Evolutionary conservation across 2,113 vertebrate species (phyloP).

Genomic region (Nycticryphes semicollaris): DNA sequence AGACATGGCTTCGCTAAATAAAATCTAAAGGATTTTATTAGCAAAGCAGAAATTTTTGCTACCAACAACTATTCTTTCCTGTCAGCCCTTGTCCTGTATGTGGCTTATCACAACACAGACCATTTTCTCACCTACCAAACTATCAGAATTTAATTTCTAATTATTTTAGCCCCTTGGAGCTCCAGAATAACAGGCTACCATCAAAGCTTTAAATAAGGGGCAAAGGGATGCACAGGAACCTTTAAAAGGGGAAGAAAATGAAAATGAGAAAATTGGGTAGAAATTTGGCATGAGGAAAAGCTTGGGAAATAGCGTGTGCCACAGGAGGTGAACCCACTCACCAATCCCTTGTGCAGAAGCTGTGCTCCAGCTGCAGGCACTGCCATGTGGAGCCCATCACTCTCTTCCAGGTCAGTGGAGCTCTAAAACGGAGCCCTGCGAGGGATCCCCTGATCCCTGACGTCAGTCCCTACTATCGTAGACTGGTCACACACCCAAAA

Average conservation of each 20-base stretch:
- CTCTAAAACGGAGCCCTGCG: not conserved
- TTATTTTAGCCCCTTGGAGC: not conserved
- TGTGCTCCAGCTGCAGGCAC: rapidly evolving
- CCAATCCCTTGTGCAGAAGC: too few relatives aligned
- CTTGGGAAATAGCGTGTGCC: rapidly evolving
- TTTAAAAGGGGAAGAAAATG: not conserved
- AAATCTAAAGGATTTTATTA: not conserved
- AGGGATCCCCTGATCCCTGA: not conserved
- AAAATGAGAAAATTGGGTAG: not conserved
- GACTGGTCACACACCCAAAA: not conserved
- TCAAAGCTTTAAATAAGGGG: not conserved
- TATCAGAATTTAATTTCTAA: not conserved
- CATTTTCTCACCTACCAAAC: not conserved
- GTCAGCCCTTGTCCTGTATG: not conserved
- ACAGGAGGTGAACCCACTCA: not conserved
- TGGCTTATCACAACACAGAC: not conserved
- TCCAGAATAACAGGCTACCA: not conserved
- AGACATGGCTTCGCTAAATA: not conserved
- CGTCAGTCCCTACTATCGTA: not conserved
- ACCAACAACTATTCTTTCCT: not conserved
- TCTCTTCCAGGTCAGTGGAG: not conserved
- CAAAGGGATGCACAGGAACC: not conserved
- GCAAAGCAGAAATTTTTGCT: not conserved
- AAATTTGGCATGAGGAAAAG: not conserved
- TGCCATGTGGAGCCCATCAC: not conserved